Evolutionary conservation across 2,113 vertebrate species (phyloP).

Genomic region (Acinonyx jubatus): DNA sequence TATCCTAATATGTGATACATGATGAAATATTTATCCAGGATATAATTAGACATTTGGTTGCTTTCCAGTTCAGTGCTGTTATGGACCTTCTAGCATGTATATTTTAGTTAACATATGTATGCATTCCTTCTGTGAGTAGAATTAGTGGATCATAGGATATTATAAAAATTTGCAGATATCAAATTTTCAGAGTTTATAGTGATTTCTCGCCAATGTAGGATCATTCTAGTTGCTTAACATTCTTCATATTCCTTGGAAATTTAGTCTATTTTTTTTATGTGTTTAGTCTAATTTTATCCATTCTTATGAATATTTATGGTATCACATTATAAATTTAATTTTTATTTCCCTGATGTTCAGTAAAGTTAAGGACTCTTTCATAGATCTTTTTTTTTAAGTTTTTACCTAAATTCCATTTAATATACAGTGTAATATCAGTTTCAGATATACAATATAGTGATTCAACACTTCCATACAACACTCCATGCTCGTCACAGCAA

Average conservation of each 20-base stretch:
- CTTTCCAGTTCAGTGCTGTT: background rate
- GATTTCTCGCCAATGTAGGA: background rate
- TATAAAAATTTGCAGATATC: background rate
- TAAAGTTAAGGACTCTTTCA: background rate
- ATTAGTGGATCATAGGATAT: background rate
- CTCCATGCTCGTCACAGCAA: background rate
- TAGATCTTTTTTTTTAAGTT: background rate
- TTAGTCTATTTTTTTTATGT: background rate
- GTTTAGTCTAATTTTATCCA: background rate
- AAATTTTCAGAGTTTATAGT: background rate
- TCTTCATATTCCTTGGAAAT: background rate
- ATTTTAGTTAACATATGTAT: background rate
- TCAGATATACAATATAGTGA: background rate
- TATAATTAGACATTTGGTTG: background rate
- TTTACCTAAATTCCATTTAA: background rate
- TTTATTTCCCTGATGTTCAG: background rate
- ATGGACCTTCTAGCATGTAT: background rate
- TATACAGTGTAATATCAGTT: background rate
- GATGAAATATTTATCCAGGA: background rate
- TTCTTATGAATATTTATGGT: background rate
- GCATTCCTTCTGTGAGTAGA: background rate
- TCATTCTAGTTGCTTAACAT: background rate
- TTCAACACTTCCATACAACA: background rate
- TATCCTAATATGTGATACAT: background rate
- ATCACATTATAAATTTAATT: background rate